Base-by-base conservation (phyloP, 2,113 vertebrate species). In the Sclerurus mexicanus region DNA sequence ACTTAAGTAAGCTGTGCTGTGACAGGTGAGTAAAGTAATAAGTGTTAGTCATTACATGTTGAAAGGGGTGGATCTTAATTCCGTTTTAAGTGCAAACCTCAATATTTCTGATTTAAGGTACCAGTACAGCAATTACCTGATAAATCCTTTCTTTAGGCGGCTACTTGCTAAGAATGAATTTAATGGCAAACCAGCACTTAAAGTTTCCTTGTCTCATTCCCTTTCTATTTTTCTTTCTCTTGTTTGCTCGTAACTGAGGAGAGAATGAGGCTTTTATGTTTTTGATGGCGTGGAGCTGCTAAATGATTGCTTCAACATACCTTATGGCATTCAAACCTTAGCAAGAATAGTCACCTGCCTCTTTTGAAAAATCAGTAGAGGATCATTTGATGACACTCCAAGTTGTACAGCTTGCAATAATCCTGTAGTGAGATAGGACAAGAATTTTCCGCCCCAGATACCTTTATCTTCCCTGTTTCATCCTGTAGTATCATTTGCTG, bases 361-460 rank as follows among this genome's bases (percentile, higher is more conserved):
- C 8, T 80, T 83, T 69, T 63, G 50, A 33, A 86, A 90, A 81
- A 66, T 86, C 6, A 44, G 35, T 55, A 28, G 35, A 66, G 28
- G 58, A 47, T 90, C 21, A 10, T 66, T 80, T 86, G 58, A 40
- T 59, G 30, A 47, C 9, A 25, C 21, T 86, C 28, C 16, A 39
- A 47, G n/a, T 47, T 55, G 10, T 81, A 31, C 39, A 95, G 60
- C 15, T 75, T 89, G 11, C 17, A 69, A 14, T 68, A 72, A 71
- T 62, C 4, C 33, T 84, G 10, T 62, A 37, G 30, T 21, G 42
- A 85, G 21, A 50, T 15, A 33, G 35, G 71, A 22, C n/a, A 50
- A 22, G 0, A 2, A 7, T 28, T 67, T 44, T 5, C 60, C 5
- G 2, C 15, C 11, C 10, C 4, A 39, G 31, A 7, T 56, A 44